phyloP scores from a whole-genome alignment of 2,797 vertebrate genomes.

The Tamandua tetradactyla region DNA sequence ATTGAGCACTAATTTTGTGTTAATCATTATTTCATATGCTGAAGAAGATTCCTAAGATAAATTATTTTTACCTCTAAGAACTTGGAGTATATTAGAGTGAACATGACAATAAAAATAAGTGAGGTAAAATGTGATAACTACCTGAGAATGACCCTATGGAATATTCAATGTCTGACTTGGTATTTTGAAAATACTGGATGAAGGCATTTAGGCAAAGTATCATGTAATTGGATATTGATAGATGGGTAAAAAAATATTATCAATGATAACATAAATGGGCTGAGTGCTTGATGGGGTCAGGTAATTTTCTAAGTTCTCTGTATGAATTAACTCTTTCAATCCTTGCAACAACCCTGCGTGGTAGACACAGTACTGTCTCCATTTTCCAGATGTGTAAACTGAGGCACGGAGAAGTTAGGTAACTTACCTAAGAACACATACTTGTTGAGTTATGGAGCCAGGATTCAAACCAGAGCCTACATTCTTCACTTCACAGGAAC shows the following conservation, averaged over 20 bases:
- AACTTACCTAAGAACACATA: background rate
- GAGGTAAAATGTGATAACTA: background rate
- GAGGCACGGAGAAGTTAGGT: background rate
- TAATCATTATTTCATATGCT: background rate
- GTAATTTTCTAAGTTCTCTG: background rate
- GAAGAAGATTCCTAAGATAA: background rate
- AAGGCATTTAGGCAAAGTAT: background rate
- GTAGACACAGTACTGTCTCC: background rate
- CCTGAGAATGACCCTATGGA: background rate
- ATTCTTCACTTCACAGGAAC: background rate
- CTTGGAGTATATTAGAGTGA: background rate
- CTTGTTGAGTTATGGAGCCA: background rate
- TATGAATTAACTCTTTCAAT: background rate
- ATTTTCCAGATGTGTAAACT: background rate
- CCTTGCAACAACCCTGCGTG: too few relatives aligned
- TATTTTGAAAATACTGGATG: background rate
- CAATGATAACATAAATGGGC: background rate
- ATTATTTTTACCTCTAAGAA: background rate
- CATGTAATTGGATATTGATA: background rate
- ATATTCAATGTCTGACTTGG: background rate
- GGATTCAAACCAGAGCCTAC: background rate
- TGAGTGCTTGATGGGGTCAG: background rate
- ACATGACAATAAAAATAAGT: background rate
- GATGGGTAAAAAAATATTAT: background rate
- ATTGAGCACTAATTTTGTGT: background rate